A percentile compares a stretch with the other conserved stretches of the same genome.
These are phyloP conservation scores for Lathamus discolor DNA, from an alignment of 2,113 vertebrate genomes.

Conservation along the genomic window DNA sequence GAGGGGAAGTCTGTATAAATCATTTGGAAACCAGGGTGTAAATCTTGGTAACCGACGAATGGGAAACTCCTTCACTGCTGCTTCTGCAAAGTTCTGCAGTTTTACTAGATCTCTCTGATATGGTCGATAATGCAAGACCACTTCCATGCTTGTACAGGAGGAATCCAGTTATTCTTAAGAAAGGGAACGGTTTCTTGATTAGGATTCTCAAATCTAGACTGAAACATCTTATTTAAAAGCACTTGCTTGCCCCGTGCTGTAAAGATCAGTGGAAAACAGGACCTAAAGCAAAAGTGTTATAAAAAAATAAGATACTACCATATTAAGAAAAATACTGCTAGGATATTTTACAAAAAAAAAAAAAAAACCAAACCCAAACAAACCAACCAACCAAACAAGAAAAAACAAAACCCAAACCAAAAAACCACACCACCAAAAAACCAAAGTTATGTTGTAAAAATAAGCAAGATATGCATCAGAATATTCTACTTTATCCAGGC, in stretches of 20 bases:
- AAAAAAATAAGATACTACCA: conserved; percentile 69
- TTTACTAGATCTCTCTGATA: conserved; percentile 29
- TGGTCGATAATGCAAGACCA: conserved; percentile 79
- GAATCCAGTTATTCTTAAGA: conserved; percentile 32
- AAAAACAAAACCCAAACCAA: not conserved
- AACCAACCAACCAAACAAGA: not conserved
- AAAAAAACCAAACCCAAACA: not conserved
- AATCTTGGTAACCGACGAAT: conserved; percentile 73
- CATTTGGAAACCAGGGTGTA: conserved; percentile 79
- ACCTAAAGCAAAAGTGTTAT: conserved; percentile 80
- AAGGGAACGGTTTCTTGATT: conserved; percentile 20
- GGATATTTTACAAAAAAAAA: not conserved
- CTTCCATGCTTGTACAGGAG: conserved; percentile 75
- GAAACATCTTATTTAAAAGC: conserved; percentile 48
- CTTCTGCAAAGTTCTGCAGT: conserved; percentile 74
- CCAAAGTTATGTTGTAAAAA: not conserved
- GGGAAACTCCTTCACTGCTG: conserved; percentile 79
- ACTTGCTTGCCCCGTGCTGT: conserved; percentile 38
- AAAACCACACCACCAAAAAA: not conserved
- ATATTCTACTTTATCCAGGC: not conserved
- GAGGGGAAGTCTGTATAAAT: conserved; percentile 68
- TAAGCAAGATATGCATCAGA: rapidly evolving
- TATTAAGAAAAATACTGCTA: not conserved
- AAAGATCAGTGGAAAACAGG: conserved; percentile 56
- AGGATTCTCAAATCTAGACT: conserved; percentile 13